phyloP scores from a whole-genome alignment of 1,140 invertebrate species.

The Drosophila saltans region DNA sequence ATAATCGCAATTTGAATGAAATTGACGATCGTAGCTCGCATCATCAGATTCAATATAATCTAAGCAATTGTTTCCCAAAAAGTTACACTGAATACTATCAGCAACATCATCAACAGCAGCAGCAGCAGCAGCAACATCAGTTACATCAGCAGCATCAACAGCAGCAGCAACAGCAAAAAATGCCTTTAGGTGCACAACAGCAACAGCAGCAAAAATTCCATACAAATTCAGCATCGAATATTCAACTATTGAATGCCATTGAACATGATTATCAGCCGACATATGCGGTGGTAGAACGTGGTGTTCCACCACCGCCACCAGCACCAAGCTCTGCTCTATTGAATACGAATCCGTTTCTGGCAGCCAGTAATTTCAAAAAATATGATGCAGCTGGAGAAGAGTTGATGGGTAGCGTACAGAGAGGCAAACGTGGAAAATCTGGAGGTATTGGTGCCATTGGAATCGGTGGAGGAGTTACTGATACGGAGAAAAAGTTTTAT shows the following conservation, averaged over 20 bases:
- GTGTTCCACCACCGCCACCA: constrained; percentile 42
- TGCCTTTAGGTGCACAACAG: constrained; percentile 28
- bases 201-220: constrained; percentile 50
- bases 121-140: constrained; percentile 30
- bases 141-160: constrained; percentile 41
- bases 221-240: constrained; percentile 57
- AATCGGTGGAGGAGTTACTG: constrained; percentile 18
- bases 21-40: constrained; percentile 25
- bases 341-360: constrained; percentile 70
- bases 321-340: constrained; percentile 40
- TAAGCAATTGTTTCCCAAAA: constrained; percentile 72
- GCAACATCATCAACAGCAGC: constrained; percentile 52
- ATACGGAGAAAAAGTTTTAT: constrained; percentile 77
- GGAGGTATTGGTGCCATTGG: not conserved
- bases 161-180: constrained; percentile 40
- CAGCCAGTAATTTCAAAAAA: constrained; percentile 67
- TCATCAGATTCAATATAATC: constrained; percentile 64
- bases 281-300: constrained; percentile 61
- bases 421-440: constrained; percentile 33
- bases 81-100: constrained; percentile 74
- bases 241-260: constrained; percentile 57
- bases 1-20: constrained; percentile 49
- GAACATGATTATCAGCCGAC: constrained; percentile 67
- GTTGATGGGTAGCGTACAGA: constrained; percentile 39
- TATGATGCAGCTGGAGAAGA: constrained; percentile 57